Evolutionary conservation across 1,140 invertebrate genomes (phyloP).

Genomic region (Cotesia vestalis): DNA sequence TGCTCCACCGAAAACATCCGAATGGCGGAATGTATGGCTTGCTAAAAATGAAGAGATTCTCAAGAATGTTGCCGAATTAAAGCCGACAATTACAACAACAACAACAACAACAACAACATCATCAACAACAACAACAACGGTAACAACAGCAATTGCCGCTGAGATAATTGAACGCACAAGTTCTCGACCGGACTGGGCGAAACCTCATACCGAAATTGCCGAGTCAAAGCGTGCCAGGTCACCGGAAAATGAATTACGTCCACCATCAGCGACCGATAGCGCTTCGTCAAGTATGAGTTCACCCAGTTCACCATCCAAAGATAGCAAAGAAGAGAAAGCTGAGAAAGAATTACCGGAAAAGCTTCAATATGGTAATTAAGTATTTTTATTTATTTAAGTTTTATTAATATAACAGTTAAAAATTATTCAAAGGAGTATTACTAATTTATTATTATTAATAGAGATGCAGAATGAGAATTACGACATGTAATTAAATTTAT

Average conservation of each 20-base stretch:
- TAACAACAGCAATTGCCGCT: constrained; percentile 36
- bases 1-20: constrained; percentile 59
- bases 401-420: not conserved
- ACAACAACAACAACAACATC: not conserved
- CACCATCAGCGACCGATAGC: constrained; percentile 58
- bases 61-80: constrained; percentile 52
- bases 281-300: constrained; percentile 62
- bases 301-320: constrained; percentile 59
- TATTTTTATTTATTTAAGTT: not conserved
- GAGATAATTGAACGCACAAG: constrained; percentile 47
- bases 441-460: not conserved
- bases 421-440: not conserved
- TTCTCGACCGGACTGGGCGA: constrained; percentile 58
- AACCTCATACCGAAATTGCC: constrained; percentile 49
- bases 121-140: constrained; percentile 9
- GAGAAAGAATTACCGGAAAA: constrained; percentile 61
- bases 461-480: not conserved
- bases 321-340: constrained; percentile 62
- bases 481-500: not conserved
- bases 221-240: constrained; percentile 41
- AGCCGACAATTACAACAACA: not conserved
- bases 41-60: constrained; percentile 60
- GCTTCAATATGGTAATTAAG: constrained; percentile 55
- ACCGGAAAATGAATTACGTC: constrained; percentile 57
- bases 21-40: constrained; percentile 61